These are phyloP conservation scores for Conops quadrifasciatus DNA, from an alignment of 2,888 invertebrate genomes.

Conservation along the genomic window DNA sequence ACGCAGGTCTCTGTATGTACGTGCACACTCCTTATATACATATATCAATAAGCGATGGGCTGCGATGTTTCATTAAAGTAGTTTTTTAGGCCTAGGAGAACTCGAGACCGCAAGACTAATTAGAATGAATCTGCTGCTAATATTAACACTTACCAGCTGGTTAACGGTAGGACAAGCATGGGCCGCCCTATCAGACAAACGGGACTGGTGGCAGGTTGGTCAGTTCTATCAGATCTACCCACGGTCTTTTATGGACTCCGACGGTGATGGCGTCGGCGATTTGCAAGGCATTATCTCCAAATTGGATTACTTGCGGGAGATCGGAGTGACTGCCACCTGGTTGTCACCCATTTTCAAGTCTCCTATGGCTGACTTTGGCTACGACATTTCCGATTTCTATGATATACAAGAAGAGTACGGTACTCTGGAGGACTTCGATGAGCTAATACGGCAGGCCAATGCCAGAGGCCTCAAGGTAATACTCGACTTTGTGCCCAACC, in stretches of 20 bases:
- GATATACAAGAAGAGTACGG: constrained; percentile 77
- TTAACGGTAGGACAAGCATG: neutral
- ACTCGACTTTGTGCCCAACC: constrained; percentile 68
- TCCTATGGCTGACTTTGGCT: constrained; percentile 82
- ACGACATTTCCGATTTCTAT: constrained; percentile 77
- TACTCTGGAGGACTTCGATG: constrained; percentile 74
- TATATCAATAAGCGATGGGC: too few relatives aligned
- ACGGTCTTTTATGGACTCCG: constrained; percentile 82
- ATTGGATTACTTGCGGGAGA: constrained; percentile 71
- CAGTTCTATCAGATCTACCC: constrained; percentile 89
- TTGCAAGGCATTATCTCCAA: constrained; percentile 70
- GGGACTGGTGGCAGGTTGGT: constrained; percentile 81
- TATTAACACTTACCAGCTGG: neutral
- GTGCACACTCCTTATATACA: too few relatives aligned
- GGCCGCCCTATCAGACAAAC: neutral
- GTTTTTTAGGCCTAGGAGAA: too few relatives aligned
- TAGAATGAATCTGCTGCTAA: neutral
- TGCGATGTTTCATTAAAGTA: too few relatives aligned
- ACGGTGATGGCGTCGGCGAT: constrained; percentile 87
- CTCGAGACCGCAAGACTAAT: too few relatives aligned
- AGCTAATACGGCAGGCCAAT: constrained; percentile 68
- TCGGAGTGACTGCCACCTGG: constrained; percentile 76
- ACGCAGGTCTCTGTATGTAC: too few relatives aligned
- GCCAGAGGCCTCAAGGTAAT: constrained; percentile 66
- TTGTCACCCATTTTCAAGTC: constrained; percentile 79